Conservation (phyloP, 2,888 invertebrate genomes). For the Tridacna crocea region DNA sequence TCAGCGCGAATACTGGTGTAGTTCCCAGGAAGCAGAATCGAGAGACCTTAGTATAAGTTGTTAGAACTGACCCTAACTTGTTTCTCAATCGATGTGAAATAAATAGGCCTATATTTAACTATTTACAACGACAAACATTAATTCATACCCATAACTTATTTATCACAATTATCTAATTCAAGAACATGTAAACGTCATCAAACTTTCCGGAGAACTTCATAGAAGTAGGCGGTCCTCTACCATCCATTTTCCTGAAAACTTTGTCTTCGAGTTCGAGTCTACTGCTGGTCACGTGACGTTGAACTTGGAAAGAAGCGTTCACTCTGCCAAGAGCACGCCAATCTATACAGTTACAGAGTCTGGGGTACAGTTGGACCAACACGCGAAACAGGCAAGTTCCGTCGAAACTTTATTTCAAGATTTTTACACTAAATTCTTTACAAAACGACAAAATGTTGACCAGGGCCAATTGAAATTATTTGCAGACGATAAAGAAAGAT, state of each 20-base stretch:
- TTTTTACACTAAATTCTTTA: too few species aligned
- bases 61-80: too few species aligned
- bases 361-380: constrained; percentile 3
- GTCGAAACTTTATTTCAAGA: background rate
- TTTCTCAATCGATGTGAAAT: too few species aligned
- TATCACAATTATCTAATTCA: background rate
- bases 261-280: constrained; percentile 25
- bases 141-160: too few species aligned
- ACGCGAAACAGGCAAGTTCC: constrained; percentile 22
- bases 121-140: too few species aligned
- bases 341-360: constrained; percentile 31
- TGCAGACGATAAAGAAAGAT: too few species aligned
- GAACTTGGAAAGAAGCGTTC: constrained; percentile 33
- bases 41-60: too few species aligned
- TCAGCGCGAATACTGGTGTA: too few species aligned
- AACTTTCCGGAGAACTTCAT: constrained; percentile 25
- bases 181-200: constrained; percentile 44
- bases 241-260: constrained; percentile 10
- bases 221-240: constrained; percentile 35
- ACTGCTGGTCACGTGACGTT: constrained; percentile 35
- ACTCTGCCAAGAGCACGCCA: constrained; percentile 27
- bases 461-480: too few species aligned
- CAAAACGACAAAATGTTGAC: too few species aligned
- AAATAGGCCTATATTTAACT: too few species aligned
- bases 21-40: too few species aligned